Base-by-base conservation (phyloP, 2,113 vertebrate species). In the Craseonycteris thonglongyai region DNA sequence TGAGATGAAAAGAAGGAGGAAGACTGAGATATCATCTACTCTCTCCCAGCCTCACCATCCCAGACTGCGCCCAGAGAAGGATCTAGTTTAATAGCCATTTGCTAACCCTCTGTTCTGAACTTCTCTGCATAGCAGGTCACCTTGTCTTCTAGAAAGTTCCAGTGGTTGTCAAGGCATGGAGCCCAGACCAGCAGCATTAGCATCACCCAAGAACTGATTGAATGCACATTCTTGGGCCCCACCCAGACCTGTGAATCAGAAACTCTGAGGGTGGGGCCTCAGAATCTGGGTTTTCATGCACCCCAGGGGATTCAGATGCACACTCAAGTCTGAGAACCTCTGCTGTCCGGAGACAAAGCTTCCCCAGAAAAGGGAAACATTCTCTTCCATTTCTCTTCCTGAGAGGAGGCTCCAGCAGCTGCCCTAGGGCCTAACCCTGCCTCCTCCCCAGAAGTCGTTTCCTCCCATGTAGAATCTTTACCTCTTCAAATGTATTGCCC, bases 401-500 rank as follows among this genome's bases (percentile, higher is more conserved):
- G 16, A 91, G 78, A 59, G 75, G 45, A 49, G 22, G 21, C 40
- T n/a, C 54, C 72, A 14, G 24, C 10, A 40, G 49, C 78, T 15
- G 47, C 85, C 76, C 40, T 6, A 22, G 40, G 47, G 8, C 69
- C 9, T 21, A 19, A 59, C 24, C 13, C 59, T 63, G 54, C 80
- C 68, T 72, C 95, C 75, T 47, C 69, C 71, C 56, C 19, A 97
- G 80, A 74, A 96, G 80, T 56, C 51, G 15, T 84, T 93, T 95
- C 92, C n/a, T 3, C 59, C 83, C 94, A 93, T 72, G 54, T 66
- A 84, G 83, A 82, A 47, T 87, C 65, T 76, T 91, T 16, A 72
- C 82, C 59, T 90, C 83, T 95, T 87, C 15, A 84, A 61, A 76
- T 83, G 94, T 87, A 82, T 81, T 59, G 47, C 35, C 54, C 26